These are phyloP conservation scores for Papilio elwesi DNA, from an alignment of 2,888 invertebrate genomes.

Conservation along the genomic window DNA sequence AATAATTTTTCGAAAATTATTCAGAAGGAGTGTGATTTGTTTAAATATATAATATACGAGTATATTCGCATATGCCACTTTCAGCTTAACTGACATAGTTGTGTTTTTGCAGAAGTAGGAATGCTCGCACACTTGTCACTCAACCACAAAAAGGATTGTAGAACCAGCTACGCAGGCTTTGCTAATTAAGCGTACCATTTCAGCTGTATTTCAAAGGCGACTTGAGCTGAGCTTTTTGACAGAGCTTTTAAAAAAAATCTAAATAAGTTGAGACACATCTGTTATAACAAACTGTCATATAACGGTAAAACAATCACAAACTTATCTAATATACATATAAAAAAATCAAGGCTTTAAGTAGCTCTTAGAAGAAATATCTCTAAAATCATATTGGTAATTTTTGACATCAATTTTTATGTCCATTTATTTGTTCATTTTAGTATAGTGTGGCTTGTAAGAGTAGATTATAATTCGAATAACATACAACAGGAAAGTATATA, in stretches of 20 bases:
- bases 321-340: too few relatives aligned
- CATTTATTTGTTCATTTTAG: too few relatives aligned
- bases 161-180: slow-evolving; percentile 9
- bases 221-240: background rate
- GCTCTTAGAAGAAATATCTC: too few relatives aligned
- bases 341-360: too few relatives aligned
- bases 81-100: slow-evolving; percentile 8
- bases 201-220: slow-evolving; percentile 9
- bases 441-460: too few relatives aligned
- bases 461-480: too few relatives aligned
- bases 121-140: slow-evolving; percentile 1
- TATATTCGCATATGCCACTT: background rate
- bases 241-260: background rate
- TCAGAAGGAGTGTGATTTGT: background rate
- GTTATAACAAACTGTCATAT: too few relatives aligned
- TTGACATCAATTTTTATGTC: too few relatives aligned
- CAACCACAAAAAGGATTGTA: slow-evolving; percentile 14
- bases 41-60: background rate
- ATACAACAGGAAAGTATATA: too few relatives aligned
- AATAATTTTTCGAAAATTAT: background rate
- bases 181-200: slow-evolving; percentile 18
- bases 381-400: too few relatives aligned
- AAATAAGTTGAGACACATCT: too few relatives aligned
- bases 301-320: too few relatives aligned
- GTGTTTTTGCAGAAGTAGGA: background rate